Percentiles rank a stretch among this genome's conserved stretches.
Conservation (phyloP, 1,140 invertebrate genomes). For the Dinoponera quadriceps region DNA sequence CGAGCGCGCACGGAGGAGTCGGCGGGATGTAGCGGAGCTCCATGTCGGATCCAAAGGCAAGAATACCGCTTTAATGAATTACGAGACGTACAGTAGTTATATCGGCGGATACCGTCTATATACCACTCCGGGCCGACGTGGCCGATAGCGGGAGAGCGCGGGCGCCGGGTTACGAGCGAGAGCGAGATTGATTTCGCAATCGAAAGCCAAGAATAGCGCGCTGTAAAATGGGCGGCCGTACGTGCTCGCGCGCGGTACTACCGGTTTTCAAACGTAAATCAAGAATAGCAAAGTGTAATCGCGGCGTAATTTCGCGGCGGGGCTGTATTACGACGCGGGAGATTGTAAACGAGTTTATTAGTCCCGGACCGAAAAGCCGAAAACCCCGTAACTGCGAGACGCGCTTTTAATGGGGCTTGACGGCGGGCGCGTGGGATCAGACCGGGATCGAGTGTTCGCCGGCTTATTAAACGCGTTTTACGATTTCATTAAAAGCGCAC, state of each 20-base stretch:
- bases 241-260: slow-evolving; percentile 42
- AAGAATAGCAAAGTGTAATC: slow-evolving; percentile 68
- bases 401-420: slow-evolving; percentile 39
- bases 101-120: slow-evolving; percentile 67
- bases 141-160: slow-evolving; percentile 63
- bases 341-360: slow-evolving; percentile 67
- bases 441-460: slow-evolving; percentile 31
- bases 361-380: slow-evolving; percentile 39
- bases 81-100: slow-evolving; percentile 73
- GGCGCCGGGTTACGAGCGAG: slow-evolving; percentile 71
- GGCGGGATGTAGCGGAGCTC: background rate
- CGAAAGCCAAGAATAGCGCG: slow-evolving; percentile 73
- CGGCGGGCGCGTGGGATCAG: background rate
- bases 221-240: slow-evolving; percentile 57
- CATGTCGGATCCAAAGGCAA: slow-evolving; percentile 29
- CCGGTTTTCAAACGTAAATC: slow-evolving; percentile 73
- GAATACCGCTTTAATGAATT: slow-evolving; percentile 72
- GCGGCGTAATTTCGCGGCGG: slow-evolving; percentile 64
- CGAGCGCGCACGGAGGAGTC: background rate
- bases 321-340: slow-evolving; percentile 21
- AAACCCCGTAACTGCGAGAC: slow-evolving; percentile 45
- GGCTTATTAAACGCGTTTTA: slow-evolving; percentile 53
- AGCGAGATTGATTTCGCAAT: slow-evolving; percentile 76
- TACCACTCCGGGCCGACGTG: slow-evolving; percentile 49
- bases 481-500: slow-evolving; percentile 52